Evolutionary conservation across 2,797 vertebrate genomes (phyloP).

Genomic region (Strix occidentalis): DNA sequence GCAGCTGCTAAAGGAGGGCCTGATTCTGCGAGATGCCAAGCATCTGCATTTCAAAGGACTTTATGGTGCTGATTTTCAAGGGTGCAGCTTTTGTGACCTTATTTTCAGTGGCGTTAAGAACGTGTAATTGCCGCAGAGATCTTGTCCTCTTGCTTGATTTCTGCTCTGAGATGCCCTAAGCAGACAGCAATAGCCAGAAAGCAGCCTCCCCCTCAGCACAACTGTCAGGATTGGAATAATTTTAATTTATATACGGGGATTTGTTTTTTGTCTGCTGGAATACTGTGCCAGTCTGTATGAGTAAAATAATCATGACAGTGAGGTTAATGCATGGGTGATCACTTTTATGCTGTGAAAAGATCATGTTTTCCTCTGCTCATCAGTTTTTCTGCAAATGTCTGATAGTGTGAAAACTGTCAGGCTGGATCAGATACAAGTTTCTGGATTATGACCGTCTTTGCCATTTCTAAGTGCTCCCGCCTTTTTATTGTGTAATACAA

Average conservation of each 20-base stretch:
- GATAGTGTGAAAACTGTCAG: neutral
- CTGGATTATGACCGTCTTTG: neutral
- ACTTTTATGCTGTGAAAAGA: neutral
- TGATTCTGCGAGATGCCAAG: neutral
- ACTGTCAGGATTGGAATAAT: neutral
- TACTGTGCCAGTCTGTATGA: neutral
- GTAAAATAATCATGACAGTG: neutral
- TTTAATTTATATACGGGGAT: neutral
- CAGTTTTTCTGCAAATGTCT: neutral
- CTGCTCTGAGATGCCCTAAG: neutral
- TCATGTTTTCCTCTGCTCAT: neutral
- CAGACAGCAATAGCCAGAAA: neutral
- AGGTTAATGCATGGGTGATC: neutral
- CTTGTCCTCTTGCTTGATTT: neutral
- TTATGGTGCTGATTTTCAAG: neutral
- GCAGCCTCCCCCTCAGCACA: neutral
- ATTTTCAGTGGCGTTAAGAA: neutral
- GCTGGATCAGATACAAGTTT: neutral
- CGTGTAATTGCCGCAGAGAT: rapidly evolving
- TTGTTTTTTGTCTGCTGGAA: neutral
- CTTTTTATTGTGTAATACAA: neutral
- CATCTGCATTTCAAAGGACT: neutral
- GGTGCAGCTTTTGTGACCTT: neutral
- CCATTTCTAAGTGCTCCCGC: neutral
- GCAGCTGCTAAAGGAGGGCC: neutral